Evolutionary conservation across 2,888 invertebrate genomes (phyloP), one percentile per base, ranked within the genome.

Genomic region (Lamellibrachia satsuma): DNA sequence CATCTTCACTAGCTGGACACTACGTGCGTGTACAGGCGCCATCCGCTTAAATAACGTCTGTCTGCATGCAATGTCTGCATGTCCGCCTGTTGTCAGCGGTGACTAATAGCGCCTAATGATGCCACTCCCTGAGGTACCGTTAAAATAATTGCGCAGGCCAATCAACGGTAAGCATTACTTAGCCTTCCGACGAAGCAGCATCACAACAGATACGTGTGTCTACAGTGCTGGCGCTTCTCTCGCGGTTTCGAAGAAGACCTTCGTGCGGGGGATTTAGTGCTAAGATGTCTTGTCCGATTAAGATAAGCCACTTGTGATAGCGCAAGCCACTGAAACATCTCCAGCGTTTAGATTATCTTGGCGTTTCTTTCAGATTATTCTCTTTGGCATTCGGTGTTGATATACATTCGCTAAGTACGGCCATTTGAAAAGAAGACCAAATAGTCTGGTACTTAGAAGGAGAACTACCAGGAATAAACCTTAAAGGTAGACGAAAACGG

Each of bases 101-200:
- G 22, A 22, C 75, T 75, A 75, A 75, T 75, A 75, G 22, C 75
- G 75, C 75, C 75, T 75, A 75, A 75, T 75, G 75, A 75, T 22
- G 75, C 75, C 11, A 22, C 75, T 75, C 15, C 75, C 75, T 6
- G 75, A 75, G 75, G 75, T 2, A 15, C 75, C 75, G 75, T 75
- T 75, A 75, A 75, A 75, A 75, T 75, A 75, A 75, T 75, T 75
- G 75, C 75, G 15, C 75, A 75, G 75, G 75, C 75, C 75, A 75
- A 75, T 75, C 75, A 75, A 75, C 75, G 75, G 11, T 15, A 75
- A 22, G 22, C 75, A 75, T 75, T 75, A 6, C 75, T 3, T 22
- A 22, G 75, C 75, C 75, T 75, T 75, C 75, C 75, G 3, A 22
- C 75, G 75, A 15, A 15, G 0, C 75, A 22, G 75, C 55, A 55